phyloP scores from a whole-genome alignment of 2,888 invertebrate species.

The Aporophyla lueneburgensis region DNA sequence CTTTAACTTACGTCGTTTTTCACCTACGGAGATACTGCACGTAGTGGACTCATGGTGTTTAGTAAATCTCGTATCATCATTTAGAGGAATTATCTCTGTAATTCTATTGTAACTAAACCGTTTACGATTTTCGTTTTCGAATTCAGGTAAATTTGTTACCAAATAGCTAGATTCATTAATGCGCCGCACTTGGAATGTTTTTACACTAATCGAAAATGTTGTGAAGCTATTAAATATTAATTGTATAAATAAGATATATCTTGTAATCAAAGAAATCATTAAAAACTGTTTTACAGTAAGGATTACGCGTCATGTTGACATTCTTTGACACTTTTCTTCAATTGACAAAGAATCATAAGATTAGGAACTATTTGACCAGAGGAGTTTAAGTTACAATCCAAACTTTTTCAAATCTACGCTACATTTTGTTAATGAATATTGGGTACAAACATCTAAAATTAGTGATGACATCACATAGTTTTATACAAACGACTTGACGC shows the following conservation, averaged over 20 bases:
- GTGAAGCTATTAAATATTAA: constrained; percentile 73
- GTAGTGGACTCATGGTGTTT: constrained; percentile 33
- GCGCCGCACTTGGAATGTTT: constrained; percentile 83
- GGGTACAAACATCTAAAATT: neutral
- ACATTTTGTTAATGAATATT: neutral
- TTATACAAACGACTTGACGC: constrained; percentile 56
- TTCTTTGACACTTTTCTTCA: constrained; percentile 24
- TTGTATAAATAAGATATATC: constrained; percentile 75
- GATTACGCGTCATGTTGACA: constrained; percentile 54
- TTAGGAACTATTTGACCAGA: constrained; percentile 15
- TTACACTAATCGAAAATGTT: constrained; percentile 73
- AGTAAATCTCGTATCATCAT: constrained; percentile 35
- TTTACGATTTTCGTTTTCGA: constrained; percentile 68
- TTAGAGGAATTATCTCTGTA: constrained; percentile 39
- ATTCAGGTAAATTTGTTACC: constrained; percentile 80
- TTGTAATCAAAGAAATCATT: constrained; percentile 69
- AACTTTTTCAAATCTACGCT: neutral
- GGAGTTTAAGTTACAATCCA: neutral
- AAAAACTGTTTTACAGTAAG: constrained; percentile 50
- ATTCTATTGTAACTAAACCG: constrained; percentile 38
- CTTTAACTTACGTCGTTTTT: constrained; percentile 65
- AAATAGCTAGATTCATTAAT: constrained; percentile 82
- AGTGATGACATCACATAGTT: neutral
- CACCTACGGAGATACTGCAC: constrained; percentile 69
- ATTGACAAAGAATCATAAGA: neutral